Base-by-base conservation (phyloP, 1,140 invertebrate species). In the Drosophila nannoptera region DNA sequence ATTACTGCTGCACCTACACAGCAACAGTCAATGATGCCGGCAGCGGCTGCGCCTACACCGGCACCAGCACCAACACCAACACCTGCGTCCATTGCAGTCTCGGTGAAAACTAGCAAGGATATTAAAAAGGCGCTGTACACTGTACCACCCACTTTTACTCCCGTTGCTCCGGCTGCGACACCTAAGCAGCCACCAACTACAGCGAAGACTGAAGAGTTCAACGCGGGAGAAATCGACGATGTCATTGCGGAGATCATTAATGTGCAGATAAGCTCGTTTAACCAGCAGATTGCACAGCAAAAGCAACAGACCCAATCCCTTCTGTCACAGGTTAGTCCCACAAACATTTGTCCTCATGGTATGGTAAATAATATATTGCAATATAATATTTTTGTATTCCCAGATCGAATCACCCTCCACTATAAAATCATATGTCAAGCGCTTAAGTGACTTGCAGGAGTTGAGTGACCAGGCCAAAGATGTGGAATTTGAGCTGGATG, bases 181-280 rank as follows among this genome's bases (percentile, higher is more conserved):
- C 5, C 35, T 6, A 67, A 14, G 40, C 40, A 33, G 2, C 7
- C 7, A 29, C 4, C 45, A 9, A 11, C 35, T 7, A 2, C 5
- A 0, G 43, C 3, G 32, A 53, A 48, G 48, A 16, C 5, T 7
- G 12, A 46, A 2, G 66, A 69, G 38, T 49, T 68, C n/a, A 56
- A 29, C 12, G 48, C 53, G 5, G 43, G 71, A 9, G 78, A 73
- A 43, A 43, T 76, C 16, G 67, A 76, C 22, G 75, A 87, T 40
- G 73, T 89, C 6, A 78, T 90, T n/a, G 71, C 62, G 2, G 77
- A 87, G 52, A 86, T 90, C 42, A 89, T 90, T 59, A 80, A 87
- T 16, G 76, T 90, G 22, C 91, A 94, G 91, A 92, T 94, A 2
- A 89, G 91, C 29, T 90, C 92, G 43, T 94, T 95, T 77, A 91